Base-by-base conservation (phyloP, 2,888 invertebrate species). In the Melieria omissa region DNA sequence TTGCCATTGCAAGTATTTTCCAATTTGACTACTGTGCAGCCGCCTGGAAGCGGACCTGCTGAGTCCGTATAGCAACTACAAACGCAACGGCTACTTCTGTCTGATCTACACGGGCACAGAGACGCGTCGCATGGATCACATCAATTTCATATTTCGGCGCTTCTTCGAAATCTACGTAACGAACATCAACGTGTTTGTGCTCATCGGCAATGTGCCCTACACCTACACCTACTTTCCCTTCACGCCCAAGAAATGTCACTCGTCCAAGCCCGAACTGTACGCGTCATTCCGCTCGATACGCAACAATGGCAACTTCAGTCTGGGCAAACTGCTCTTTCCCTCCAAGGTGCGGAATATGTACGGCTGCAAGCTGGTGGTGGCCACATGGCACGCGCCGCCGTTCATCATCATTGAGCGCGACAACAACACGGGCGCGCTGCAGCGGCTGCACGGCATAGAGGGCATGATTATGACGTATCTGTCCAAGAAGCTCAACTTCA, bases 181-280 rank as follows among this genome's bases (percentile, higher is more conserved):
- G 42, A 85, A 86, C 76, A 80, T 85, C 10, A 84, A 81, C 65
- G 77, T 86, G 4, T 75, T 83, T 14, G 71, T 85, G 0, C 52
- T 75, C 44, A 66, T 80, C 1, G 74, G 77, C 2, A 77, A 74
- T 4, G 71, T 71, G 8, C 78, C 83, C 0, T 74, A 80, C 14
- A 71, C 83, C 4, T 85, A 82, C 68, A 84, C 84, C 3, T 86
- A 84, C 55, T 85, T 79, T 74, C 85, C 85, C 0, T 86, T 82
- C 72, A 76, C 78, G 0, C 61, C 73, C n/a, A 71, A 77, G 29
- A 78, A 78, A 47, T 86, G 85, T 3, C 80, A 80, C 42, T 79
- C 78, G 0, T 72, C 80, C 4, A 58, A 71, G 65, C 84, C 85
- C 0, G 78, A 81, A 0, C 77, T 79, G 55, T 78, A 81, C 60